Evolutionary conservation across 2,888 invertebrate species (phyloP).

Genomic region (Didymodactylos carnosus): DNA sequence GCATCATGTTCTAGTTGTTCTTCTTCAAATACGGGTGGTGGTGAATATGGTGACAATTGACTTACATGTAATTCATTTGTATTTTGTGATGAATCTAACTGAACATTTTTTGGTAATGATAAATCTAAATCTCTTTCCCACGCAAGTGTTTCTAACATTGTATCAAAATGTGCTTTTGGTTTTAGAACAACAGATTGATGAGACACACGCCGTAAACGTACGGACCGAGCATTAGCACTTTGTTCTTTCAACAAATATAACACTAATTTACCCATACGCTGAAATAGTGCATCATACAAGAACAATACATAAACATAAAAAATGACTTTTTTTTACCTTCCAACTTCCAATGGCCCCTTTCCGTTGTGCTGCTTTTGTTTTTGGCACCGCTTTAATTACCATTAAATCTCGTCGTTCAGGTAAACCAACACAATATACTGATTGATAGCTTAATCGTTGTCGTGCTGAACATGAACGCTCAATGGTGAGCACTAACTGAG

Average conservation of each 20-base stretch:
- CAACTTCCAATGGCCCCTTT: conserved; percentile 87
- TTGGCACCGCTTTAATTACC: conserved; percentile 89
- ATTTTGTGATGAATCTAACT: background rate
- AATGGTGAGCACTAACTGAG: conserved; percentile 85
- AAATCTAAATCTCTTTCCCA: background rate
- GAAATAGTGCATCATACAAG: too few relatives aligned
- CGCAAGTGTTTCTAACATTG: background rate
- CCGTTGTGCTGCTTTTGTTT: conserved; percentile 79
- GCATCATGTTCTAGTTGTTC: background rate
- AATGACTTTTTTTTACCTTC: conserved; percentile 55
- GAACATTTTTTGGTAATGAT: background rate
- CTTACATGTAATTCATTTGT: background rate
- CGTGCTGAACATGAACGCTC: conserved; percentile 76
- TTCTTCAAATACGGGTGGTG: too few relatives aligned
- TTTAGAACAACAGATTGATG: background rate
- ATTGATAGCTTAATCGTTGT: conserved; percentile 68
- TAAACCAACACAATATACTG: conserved; percentile 72
- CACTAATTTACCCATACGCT: background rate
- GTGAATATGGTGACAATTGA: background rate
- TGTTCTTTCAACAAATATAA: background rate
- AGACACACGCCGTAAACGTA: background rate
- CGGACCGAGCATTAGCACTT: background rate
- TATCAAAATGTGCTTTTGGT: background rate
- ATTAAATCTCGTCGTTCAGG: conserved; percentile 43
- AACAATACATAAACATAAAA: background rate